Evolutionary conservation across 2,888 invertebrate genomes (phyloP).

Genomic region (Mimachlamys varia): DNA sequence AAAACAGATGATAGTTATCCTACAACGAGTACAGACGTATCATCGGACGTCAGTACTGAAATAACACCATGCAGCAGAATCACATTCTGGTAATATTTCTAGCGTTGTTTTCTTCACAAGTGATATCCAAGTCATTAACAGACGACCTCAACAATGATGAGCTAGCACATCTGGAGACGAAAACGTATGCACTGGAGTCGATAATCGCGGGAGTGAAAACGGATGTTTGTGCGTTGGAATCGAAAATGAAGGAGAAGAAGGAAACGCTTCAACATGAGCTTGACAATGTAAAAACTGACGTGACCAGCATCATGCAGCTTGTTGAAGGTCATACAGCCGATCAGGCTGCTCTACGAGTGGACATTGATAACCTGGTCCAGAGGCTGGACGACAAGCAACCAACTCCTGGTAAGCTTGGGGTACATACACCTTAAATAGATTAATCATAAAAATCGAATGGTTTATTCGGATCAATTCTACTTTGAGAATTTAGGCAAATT

Average conservation of each 20-base stretch:
- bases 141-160: neutral
- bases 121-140: neutral
- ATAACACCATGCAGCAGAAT: neutral
- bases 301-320: neutral
- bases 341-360: neutral
- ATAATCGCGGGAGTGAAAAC: neutral
- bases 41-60: too few species aligned
- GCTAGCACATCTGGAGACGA: neutral
- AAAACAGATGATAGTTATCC: neutral
- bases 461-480: too few species aligned
- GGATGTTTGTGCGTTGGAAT: neutral
- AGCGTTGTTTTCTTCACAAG: neutral
- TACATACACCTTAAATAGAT: neutral
- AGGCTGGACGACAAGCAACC: neutral
- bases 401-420: constrained; percentile 10
- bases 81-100: neutral
- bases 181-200: neutral
- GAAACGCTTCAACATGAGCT: neutral
- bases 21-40: neutral
- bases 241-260: neutral
- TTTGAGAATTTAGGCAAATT: too few species aligned
- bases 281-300: neutral
- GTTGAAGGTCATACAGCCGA: neutral
- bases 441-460: neutral
- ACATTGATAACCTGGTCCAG: neutral